Conservation (phyloP, 1,140 invertebrate species). For the Anastatus disparis region DNA sequence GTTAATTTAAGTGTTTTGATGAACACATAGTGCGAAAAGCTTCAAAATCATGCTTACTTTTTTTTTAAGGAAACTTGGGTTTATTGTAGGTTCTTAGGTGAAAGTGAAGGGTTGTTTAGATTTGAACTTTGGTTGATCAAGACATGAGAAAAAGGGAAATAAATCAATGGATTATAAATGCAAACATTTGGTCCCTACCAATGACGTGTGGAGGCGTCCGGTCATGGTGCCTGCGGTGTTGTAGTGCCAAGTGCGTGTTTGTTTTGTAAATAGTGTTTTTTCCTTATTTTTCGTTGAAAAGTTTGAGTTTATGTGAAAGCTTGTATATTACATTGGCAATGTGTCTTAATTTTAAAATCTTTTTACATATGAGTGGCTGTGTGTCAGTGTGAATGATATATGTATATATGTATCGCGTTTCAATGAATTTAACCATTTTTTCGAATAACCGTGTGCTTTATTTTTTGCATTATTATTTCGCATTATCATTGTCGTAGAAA, state of each 20-base stretch:
- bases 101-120: neutral
- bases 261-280: conserved; percentile 50
- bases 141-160: neutral
- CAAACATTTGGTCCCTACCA: conserved; percentile 50
- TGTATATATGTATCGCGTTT: conserved; percentile 28
- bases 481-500: conserved; percentile 42
- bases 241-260: conserved; percentile 53
- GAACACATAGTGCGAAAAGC: conserved; percentile 17
- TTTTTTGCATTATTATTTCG: conserved; percentile 25
- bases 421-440: neutral
- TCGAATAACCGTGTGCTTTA: too few species aligned
- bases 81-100: neutral
- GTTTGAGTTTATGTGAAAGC: too few species aligned
- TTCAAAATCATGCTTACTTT: too few species aligned
- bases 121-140: neutral
- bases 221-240: conserved; percentile 52
- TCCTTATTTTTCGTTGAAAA: conserved; percentile 53
- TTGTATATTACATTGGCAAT: conserved; percentile 60
- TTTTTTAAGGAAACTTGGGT: too few species aligned
- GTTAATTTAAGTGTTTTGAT: neutral
- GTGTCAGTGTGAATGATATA: conserved; percentile 53
- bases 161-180: neutral
- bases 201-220: conserved; percentile 43
- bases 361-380: conserved; percentile 48
- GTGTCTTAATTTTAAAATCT: conserved; percentile 37